These are phyloP conservation scores for Urocynchramus pylzowi DNA, from an alignment of 2,113 vertebrate species.

Conservation along the genomic window DNA sequence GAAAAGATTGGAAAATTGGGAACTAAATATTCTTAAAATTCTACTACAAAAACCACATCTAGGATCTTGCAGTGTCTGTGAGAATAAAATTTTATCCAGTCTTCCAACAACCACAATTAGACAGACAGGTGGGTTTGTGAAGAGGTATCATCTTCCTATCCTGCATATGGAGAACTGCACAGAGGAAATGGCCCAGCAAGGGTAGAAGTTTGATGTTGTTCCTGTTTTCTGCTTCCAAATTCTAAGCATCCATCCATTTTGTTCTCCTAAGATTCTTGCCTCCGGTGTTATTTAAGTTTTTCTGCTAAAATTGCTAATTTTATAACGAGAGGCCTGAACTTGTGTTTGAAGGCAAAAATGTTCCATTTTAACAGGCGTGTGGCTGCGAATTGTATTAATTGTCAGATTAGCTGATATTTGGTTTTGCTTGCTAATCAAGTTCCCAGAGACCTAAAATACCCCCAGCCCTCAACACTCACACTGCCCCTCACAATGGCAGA, in stretches of 20 bases:
- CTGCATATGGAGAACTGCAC: not conserved
- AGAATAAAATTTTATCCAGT: not conserved
- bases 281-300: not conserved
- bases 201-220: not conserved
- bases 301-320: not conserved
- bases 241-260: not conserved
- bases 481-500: not conserved
- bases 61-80: not conserved
- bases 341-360: not conserved
- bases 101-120: not conserved
- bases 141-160: not conserved
- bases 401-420: not conserved
- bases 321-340: not conserved
- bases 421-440: not conserved
- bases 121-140: not conserved
- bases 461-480: fast-evolving
- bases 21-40: not conserved
- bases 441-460: not conserved
- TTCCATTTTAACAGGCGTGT: not conserved
- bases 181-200: not conserved
- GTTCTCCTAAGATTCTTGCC: not conserved
- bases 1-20: not conserved
- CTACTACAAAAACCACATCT: not conserved
- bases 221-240: not conserved
- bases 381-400: not conserved